Conservation (phyloP, 2,888 invertebrate species). For the Calephelis perditalis region DNA sequence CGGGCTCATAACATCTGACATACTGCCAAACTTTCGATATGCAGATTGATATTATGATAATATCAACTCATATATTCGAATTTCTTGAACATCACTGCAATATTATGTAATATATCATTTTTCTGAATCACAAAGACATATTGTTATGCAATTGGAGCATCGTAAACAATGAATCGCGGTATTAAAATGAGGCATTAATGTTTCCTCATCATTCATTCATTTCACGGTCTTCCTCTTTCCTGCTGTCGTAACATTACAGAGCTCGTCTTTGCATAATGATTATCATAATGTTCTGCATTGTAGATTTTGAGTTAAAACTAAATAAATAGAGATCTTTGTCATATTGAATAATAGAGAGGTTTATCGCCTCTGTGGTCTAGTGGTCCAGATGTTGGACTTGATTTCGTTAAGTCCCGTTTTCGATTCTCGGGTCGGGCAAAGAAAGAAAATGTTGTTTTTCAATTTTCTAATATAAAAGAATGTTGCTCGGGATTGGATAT, state of each 20-base stretch:
- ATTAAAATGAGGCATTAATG: not conserved
- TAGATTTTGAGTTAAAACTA: too few species aligned
- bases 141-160: not conserved
- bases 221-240: not conserved
- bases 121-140: not conserved
- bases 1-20: not conserved
- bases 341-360: too few species aligned
- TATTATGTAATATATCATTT: not conserved
- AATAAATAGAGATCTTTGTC: too few species aligned
- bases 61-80: not conserved
- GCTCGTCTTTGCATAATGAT: too few species aligned
- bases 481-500: too few species aligned
- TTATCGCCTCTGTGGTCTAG: too few species aligned
- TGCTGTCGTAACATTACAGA: not conserved
- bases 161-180: not conserved
- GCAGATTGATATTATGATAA: slow-evolving; percentile 11
- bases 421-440: too few species aligned
- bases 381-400: too few species aligned
- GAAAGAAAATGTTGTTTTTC: too few species aligned
- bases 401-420: too few species aligned
- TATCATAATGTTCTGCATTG: too few species aligned
- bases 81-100: not conserved
- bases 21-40: slow-evolving; percentile 6
- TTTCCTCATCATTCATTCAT: not conserved
- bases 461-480: too few species aligned